These are phyloP conservation scores for Morpho helenor DNA, from an alignment of 2,888 invertebrate species.

Conservation along the genomic window DNA sequence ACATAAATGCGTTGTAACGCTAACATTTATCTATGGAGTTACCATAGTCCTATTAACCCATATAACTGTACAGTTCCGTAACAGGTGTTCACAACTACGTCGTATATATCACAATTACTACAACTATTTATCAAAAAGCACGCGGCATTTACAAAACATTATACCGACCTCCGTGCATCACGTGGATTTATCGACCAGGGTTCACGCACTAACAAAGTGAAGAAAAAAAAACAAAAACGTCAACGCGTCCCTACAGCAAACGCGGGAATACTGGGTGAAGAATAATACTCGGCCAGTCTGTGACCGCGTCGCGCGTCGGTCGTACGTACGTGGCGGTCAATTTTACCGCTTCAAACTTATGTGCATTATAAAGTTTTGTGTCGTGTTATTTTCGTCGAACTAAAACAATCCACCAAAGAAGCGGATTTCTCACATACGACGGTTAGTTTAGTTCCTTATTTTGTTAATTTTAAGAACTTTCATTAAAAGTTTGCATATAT, in stretches of 20 bases:
- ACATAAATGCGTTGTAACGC: not conserved
- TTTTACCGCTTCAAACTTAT: conserved; percentile 36
- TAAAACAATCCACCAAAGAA: conserved; percentile 1
- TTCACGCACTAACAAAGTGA: conserved; percentile 45
- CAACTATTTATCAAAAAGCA: conserved; percentile 8
- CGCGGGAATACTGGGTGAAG: conserved; percentile 39
- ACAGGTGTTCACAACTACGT: conserved; percentile 5
- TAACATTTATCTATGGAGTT: not conserved
- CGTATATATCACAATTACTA: conserved; percentile 6
- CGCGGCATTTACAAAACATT: conserved; percentile 20
- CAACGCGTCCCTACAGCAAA: conserved; percentile 43
- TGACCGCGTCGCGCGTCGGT: conserved; percentile 42
- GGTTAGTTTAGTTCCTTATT: conserved; percentile 13
- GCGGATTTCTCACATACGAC: conserved; percentile 12
- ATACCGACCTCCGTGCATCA: conserved; percentile 53
- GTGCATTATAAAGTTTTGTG: conserved; percentile 24
- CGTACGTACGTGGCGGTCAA: conserved; percentile 38
- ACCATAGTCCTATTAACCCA: conserved; percentile 8
- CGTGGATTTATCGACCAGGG: conserved; percentile 34
- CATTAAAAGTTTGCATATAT: too few species aligned
- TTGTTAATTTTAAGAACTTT: not conserved
- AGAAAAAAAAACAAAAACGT: conserved; percentile 48
- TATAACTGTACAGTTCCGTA: conserved; percentile 5
- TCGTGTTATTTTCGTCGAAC: conserved; percentile 11
- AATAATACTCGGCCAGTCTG: conserved; percentile 44